Evolutionary conservation across 1,140 invertebrate species (phyloP), one percentile per base, ranked within the genome.

Genomic region (Pararge aegeria): DNA sequence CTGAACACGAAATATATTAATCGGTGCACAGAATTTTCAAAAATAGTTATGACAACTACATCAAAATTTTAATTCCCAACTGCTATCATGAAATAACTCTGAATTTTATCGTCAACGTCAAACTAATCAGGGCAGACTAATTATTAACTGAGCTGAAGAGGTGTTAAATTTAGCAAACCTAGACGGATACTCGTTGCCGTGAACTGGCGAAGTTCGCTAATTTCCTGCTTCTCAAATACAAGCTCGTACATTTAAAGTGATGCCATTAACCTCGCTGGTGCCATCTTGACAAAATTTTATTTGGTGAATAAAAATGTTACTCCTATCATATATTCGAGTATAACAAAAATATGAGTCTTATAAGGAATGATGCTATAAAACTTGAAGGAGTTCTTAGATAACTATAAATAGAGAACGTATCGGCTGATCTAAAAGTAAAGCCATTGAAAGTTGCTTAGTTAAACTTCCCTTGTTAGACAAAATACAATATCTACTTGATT

Each of bases 101-200:
- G 1, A 5, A 30, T 30, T 10, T 30, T 10, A 5, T 30, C 1
- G 5, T 30, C 10, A 30, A 5, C 29, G 29, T 30, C 29, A 30
- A 10, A 58, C 48, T 78, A 75, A 79, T 77, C 75, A 10, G 30
- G 77, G 75, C 75, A 34, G 30, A 66, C 66, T 44, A 12, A 51
- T 66, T n/a, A n/a, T n/a, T n/a, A n/a, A 59, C 68, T 64, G 55
- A 70, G 54, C 57, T 54, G 15, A 55, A 21, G 13, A 53, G n/a
- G n/a, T 38, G 34, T 50, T 51, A 57, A 50, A 12, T 51, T 58
- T 57, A 58, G 48, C 27, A 30, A 20, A 20, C 21, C 38, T 40
- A 40, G 48, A 51, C 27, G 21, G 44, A 29, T 15, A 51, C 18
- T 24, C 18, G 15, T 21, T 18, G 21, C 40, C 5, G 10, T 44